Conservation (phyloP, 2,888 invertebrate genomes). For the Chymomyza amoena region DNA sequence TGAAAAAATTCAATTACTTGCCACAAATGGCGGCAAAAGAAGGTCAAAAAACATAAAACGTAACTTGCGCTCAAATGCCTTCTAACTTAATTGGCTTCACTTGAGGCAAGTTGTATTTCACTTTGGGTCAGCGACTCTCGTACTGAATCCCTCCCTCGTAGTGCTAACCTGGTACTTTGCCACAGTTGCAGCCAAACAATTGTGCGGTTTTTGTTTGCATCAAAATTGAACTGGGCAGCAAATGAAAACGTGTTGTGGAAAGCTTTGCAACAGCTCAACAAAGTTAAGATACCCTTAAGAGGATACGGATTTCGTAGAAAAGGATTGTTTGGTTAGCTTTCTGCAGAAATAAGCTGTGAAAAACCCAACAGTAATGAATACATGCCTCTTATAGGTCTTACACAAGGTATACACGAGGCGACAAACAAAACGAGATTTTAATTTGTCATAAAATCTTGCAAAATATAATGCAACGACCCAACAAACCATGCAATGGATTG, state of each 20-base stretch:
- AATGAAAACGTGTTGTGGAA: slow-evolving; percentile 22
- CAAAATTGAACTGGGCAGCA: slow-evolving; percentile 25
- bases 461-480: too few species aligned
- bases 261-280: not conserved
- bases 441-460: too few species aligned
- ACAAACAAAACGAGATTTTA: too few species aligned
- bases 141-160: too few species aligned
- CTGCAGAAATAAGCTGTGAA: too few species aligned
- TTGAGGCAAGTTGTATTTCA: slow-evolving; percentile 12
- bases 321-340: too few species aligned
- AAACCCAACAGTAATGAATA: too few species aligned
- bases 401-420: too few species aligned
- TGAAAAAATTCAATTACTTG: slow-evolving; percentile 51
- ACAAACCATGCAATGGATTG: too few species aligned
- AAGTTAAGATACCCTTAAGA: not conserved
- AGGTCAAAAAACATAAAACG: slow-evolving; percentile 21
- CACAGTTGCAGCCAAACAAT: slow-evolving; percentile 21
- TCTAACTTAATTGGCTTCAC: slow-evolving; percentile 42
- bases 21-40: slow-evolving; percentile 1
- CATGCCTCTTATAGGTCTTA: too few species aligned
- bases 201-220: slow-evolving; percentile 20
- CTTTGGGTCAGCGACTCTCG: slow-evolving; percentile 22
- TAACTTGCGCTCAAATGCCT: not conserved
- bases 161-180: slow-evolving; percentile 5
- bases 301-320: not conserved